Evolutionary conservation across 2,888 invertebrate species (phyloP).

Genomic region (Drosophila bunnanda): DNA sequence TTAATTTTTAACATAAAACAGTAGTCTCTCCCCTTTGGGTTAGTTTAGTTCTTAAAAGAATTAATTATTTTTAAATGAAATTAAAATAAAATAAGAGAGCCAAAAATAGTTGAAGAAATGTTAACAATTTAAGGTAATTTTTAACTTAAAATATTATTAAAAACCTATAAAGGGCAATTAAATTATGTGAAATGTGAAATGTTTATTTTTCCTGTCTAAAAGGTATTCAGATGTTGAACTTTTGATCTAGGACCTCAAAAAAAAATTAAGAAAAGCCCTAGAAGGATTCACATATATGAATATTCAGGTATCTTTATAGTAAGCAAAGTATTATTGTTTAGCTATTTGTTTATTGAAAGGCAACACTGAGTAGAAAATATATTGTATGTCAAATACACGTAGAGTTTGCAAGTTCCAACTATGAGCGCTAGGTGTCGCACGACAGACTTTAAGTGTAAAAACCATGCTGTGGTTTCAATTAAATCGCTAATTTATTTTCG

Average conservation of each 20-base stretch:
- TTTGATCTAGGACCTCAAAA: too few species aligned
- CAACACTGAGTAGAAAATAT: not conserved
- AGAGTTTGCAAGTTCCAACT: not conserved
- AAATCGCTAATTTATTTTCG: not conserved
- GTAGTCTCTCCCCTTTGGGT: not conserved
- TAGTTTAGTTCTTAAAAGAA: not conserved
- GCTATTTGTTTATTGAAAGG: not conserved
- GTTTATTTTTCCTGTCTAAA: too few species aligned
- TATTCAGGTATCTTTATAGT: too few species aligned
- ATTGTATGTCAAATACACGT: not conserved
- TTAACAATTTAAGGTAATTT: too few species aligned
- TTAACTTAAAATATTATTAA: too few species aligned
- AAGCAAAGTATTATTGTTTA: too few species aligned
- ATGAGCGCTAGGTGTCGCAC: slow-evolving; percentile 2
- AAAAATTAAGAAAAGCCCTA: too few species aligned
- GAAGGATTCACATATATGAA: too few species aligned
- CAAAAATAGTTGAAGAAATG: not conserved
- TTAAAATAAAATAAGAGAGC: not conserved
- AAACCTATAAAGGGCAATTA: not conserved
- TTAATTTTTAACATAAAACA: not conserved
- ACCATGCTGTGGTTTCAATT: too few species aligned
- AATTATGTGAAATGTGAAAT: not conserved
- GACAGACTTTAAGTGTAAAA: not conserved
- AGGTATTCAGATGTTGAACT: too few species aligned
- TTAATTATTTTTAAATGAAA: not conserved